These are phyloP conservation scores for Harmothoe impar DNA, from an alignment of 2,888 invertebrate genomes.

Conservation along the genomic window DNA sequence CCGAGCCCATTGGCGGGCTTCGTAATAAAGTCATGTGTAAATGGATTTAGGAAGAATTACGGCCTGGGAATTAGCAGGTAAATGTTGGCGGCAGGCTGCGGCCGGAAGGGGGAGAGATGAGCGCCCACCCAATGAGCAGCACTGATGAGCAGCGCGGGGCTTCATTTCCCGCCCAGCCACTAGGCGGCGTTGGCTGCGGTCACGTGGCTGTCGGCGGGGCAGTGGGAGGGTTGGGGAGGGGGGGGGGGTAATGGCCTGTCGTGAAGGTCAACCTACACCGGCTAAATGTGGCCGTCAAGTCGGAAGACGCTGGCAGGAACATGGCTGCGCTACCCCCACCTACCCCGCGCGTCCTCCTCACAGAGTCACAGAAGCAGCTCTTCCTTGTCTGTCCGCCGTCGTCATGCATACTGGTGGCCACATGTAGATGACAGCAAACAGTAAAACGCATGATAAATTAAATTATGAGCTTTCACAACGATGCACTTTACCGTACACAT, in stretches of 20 bases:
- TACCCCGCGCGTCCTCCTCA: background rate
- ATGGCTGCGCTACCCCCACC: background rate
- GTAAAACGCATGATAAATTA: no score
- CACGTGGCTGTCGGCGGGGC: background rate
- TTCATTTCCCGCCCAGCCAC: background rate
- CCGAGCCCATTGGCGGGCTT: background rate
- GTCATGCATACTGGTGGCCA: no score
- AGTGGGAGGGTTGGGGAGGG: background rate
- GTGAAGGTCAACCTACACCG: conserved; percentile 44
- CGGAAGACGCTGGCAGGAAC: background rate
- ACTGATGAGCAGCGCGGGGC: conserved; percentile 7
- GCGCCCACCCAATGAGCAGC: conserved; percentile 7
- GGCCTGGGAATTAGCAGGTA: conserved; percentile 31
- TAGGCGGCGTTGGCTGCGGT: background rate
- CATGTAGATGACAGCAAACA: no score
- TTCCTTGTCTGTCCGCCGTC: background rate
- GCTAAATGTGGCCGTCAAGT: conserved; percentile 32
- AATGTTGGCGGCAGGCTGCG: background rate
- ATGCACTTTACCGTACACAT: no score
- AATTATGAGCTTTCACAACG: no score
- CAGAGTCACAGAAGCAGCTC: background rate
- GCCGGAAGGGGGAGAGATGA: conserved; percentile 44
- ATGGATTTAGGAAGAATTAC: conserved; percentile 58
- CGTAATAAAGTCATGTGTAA: conserved; percentile 55
- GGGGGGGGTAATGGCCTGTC: conserved; percentile 25